Conservation (phyloP, 2,888 invertebrate genomes). For the Drosophila colorata region DNA sequence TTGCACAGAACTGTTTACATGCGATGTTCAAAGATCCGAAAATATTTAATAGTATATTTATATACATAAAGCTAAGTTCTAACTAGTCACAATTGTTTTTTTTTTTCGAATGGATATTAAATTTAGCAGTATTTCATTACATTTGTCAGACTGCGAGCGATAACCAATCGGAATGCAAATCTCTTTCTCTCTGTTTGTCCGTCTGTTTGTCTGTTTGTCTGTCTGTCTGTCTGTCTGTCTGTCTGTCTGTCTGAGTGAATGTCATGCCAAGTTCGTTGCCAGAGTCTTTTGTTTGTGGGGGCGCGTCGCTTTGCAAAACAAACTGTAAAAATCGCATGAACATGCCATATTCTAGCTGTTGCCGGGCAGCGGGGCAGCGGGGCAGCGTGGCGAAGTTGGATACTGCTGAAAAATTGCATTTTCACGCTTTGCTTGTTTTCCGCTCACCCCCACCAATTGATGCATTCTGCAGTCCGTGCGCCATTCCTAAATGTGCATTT, state of each 20-base stretch:
- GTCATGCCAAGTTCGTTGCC: slow-evolving; percentile 74
- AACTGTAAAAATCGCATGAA: slow-evolving; percentile 77
- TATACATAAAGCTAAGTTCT: too few relatives aligned
- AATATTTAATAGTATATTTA: too few relatives aligned
- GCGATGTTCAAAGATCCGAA: too few relatives aligned
- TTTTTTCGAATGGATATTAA: background rate
- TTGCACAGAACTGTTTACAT: too few relatives aligned
- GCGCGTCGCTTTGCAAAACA: slow-evolving; percentile 73
- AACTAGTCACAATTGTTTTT: background rate
- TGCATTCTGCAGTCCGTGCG: slow-evolving; percentile 29
- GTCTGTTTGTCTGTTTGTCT: slow-evolving; percentile 2
- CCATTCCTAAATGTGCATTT: slow-evolving; percentile 58
- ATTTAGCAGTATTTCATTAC: slow-evolving; percentile 4
- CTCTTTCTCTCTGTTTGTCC: slow-evolving; percentile 3
- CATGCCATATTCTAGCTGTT: slow-evolving; percentile 61
- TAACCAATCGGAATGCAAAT: slow-evolving; percentile 37
- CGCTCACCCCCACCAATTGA: background rate
- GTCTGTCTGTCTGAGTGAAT: slow-evolving; percentile 32
- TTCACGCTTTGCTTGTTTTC: slow-evolving; percentile 80
- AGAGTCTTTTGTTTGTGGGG: slow-evolving; percentile 73
- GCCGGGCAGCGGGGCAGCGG: background rate
- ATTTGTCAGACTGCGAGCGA: slow-evolving; percentile 3
- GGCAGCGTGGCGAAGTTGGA: background rate
- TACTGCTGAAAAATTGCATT: slow-evolving; percentile 75
- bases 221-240: slow-evolving; percentile 11